Conservation (phyloP, 2,888 invertebrate genomes). For the Zootermopsis nevadensis region DNA sequence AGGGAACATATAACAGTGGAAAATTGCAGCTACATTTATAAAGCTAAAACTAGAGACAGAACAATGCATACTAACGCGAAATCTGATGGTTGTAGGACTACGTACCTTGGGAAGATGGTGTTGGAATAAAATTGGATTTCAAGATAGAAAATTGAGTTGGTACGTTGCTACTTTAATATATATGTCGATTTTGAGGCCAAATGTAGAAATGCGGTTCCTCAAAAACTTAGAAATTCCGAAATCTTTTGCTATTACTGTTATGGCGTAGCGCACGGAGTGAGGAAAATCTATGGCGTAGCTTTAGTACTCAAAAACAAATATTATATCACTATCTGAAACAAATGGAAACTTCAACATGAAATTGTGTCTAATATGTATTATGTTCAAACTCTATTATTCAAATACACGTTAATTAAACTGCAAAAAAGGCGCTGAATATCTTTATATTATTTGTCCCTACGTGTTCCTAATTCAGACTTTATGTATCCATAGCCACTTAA, state of each 20-base stretch:
- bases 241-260: neutral
- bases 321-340: no score
- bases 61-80: constrained; percentile 1
- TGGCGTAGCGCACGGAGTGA: no score
- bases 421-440: no score
- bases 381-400: no score
- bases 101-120: neutral
- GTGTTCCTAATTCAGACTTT: no score
- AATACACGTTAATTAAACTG: no score
- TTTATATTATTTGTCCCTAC: no score
- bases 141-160: neutral
- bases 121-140: neutral
- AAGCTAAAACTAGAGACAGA: neutral
- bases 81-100: neutral
- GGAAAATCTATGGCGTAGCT: no score
- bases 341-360: no score
- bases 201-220: neutral
- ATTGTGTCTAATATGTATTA: no score
- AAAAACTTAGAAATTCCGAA: neutral
- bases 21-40: neutral
- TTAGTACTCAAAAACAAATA: no score
- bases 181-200: neutral
- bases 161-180: neutral
- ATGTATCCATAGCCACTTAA: no score
- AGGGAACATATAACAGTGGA: neutral